Base-by-base conservation (phyloP, 2,888 invertebrate species). In the Halocaridina rubra region DNA sequence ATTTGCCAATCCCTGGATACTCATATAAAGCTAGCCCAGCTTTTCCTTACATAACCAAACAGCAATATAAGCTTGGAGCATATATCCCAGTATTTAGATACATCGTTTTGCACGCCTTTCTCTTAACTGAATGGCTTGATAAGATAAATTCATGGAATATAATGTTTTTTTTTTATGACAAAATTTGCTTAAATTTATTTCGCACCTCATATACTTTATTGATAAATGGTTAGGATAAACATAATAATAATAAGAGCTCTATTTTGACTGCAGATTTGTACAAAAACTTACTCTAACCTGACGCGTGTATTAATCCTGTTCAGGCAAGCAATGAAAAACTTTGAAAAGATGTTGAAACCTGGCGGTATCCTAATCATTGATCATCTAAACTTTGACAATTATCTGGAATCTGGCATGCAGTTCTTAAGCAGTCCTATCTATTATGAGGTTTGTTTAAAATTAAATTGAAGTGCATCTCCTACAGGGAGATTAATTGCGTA, bases 371-470 rank as follows among this genome's bases (percentile, higher is more conserved):
- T 97, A 67, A 91, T 97, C 75, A 96, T 97, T 77, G 97, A 97
- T 91, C 97, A 97, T 90, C 94, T 97, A 90, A 97, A 97, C 91
- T 97, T 96, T 89, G 97, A 97, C 90, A 93, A 93, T 90, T 96
- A 96, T 88, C 93, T 97, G 88, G 93, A 94, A 81, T 93, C 93
- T 19, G 96, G 97, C 4, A 92, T n/a, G n/a, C 93, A 8, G 95
- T 96, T 3, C 96, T 96, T 0, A 93, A 94, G 33, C 95, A 96
- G 90, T 96, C 95, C 89, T n/a, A 94, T 97, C 90, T 97, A 97
- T 91, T 97, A 97, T 90, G 97, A 96, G 90, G 97, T 96, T 91
- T 94, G 94, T n/a, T n/a, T n/a, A n/a, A n/a, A n/a, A n/a, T n/a
- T n/a, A n/a, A n/a, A n/a, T n/a, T n/a, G n/a, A n/a, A n/a, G n/a